Evolutionary conservation across 2,888 invertebrate genomes (phyloP), one percentile per base, ranked within the genome.

Genomic region (Panzeria rudis): DNA sequence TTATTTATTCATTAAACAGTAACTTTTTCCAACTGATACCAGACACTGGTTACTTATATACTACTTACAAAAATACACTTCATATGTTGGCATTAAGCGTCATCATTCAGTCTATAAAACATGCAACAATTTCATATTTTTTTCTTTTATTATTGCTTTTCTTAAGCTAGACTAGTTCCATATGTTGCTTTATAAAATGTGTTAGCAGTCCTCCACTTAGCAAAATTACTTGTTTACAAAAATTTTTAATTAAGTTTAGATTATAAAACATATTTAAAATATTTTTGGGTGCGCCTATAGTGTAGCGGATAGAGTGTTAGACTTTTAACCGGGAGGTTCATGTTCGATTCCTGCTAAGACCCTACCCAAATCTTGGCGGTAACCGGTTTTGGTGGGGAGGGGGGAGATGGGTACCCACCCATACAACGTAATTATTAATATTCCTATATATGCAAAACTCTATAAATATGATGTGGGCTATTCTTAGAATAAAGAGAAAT

Each of bases 71-170:
- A 35, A 9, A n/a, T 35, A 11, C 4, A 8, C 3, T n/a, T 11
- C 35, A 50, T n/a, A 73, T 52, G 41, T 23, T 73, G 80, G 32
- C 20, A 52, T 32, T 32, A 56, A 41, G 41, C 73, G 61, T 41
- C 68, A 69, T 52, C 52, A 25, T 62, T 75, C 15, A 32, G 32
- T 75, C 23, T 73, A 32, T 35, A 64, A 76, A 81, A 84, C 73
- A 81, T 84, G 84, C 84, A 80, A 77, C 71, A 80, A 50, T 84
- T 73, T 41, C 61, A 59, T 23, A 32, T 41, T 71, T 79, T 62
- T 75, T 71, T 23, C 29, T 41, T 8, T 54, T 23, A 6, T 13
- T 50, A 4, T 29, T n/a, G 3, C 17, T n/a, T n/a, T n/a, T n/a
- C n/a, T n/a, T n/a, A n/a, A n/a, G n/a, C n/a, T n/a, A n/a, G n/a